Conservation (phyloP, 1,140 invertebrate genomes). For the Danaus plexippus region DNA sequence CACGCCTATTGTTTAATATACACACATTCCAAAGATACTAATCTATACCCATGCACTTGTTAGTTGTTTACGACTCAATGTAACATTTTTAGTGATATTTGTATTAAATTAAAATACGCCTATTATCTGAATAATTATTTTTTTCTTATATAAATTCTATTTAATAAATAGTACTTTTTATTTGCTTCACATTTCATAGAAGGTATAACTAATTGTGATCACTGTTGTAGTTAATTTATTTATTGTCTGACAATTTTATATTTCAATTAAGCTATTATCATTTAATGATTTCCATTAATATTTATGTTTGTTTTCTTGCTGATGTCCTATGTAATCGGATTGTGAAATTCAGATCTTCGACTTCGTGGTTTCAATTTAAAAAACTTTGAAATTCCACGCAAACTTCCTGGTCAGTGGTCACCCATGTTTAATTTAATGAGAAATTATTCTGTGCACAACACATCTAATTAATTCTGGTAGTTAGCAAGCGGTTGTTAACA, state of each 20-base stretch:
- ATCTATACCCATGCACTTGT: constrained; percentile 15
- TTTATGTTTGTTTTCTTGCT: too few species aligned
- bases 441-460: constrained; percentile 40
- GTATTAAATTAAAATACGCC: constrained; percentile 1
- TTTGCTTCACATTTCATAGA: too few species aligned
- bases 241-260: too few species aligned
- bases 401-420: constrained; percentile 26
- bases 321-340: too few species aligned
- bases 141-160: too few species aligned
- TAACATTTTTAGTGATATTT: constrained; percentile 12
- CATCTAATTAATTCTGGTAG: constrained; percentile 46
- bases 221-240: too few species aligned
- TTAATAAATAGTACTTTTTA: too few species aligned
- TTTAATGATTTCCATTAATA: too few species aligned
- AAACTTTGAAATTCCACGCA: constrained; percentile 37
- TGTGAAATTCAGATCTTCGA: too few species aligned
- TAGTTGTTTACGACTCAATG: constrained; percentile 19
- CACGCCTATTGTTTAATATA: constrained; percentile 25
- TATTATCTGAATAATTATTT: too few species aligned
- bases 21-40: constrained; percentile 23
- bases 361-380: constrained; percentile 23
- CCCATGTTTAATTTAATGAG: constrained; percentile 54
- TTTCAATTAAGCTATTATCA: too few species aligned
- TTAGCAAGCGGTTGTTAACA: constrained; percentile 28
- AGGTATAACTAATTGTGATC: too few species aligned